Evolutionary conservation across 2,797 vertebrate genomes (phyloP).

Genomic region (Lithobates pipiens): DNA sequence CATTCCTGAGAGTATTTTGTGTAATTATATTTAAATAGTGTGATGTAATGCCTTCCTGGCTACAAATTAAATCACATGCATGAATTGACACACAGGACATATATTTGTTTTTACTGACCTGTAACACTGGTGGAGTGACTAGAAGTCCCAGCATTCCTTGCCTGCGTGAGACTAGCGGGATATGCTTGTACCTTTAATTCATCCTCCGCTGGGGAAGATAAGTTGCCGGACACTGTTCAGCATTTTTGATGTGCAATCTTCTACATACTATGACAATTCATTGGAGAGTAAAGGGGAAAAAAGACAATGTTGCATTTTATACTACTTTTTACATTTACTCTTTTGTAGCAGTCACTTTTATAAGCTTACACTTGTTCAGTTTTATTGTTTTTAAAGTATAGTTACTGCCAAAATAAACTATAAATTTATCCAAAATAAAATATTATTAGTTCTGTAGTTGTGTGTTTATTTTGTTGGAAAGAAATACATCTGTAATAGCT

Average conservation of each 20-base stretch:
- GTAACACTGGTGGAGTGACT: background rate
- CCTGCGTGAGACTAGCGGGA: too few species aligned
- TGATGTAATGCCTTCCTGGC: constrained; percentile 39
- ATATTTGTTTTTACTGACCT: background rate
- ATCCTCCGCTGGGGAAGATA: too few species aligned
- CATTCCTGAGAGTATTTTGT: constrained; percentile 51
- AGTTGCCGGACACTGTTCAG: background rate
- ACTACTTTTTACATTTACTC: constrained; percentile 28
- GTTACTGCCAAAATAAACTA: constrained; percentile 57
- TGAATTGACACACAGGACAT: constrained; percentile 14
- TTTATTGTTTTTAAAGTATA: constrained; percentile 57
- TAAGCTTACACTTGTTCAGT: constrained; percentile 51
- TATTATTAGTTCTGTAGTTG: constrained; percentile 67
- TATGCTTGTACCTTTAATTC: too few species aligned
- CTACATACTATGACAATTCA: constrained; percentile 9
- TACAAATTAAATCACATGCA: constrained; percentile 35
- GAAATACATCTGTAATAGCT: background rate
- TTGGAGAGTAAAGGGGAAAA: background rate
- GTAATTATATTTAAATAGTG: constrained; percentile 45
- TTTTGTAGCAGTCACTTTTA: constrained; percentile 43
- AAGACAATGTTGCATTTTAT: constrained; percentile 31
- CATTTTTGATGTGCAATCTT: constrained; percentile 13
- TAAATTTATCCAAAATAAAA: constrained; percentile 77
- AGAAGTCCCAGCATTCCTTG: too few species aligned
- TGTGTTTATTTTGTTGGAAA: constrained; percentile 8